Conservation (phyloP, 2,888 invertebrate species). For the Philonicus albiceps region DNA sequence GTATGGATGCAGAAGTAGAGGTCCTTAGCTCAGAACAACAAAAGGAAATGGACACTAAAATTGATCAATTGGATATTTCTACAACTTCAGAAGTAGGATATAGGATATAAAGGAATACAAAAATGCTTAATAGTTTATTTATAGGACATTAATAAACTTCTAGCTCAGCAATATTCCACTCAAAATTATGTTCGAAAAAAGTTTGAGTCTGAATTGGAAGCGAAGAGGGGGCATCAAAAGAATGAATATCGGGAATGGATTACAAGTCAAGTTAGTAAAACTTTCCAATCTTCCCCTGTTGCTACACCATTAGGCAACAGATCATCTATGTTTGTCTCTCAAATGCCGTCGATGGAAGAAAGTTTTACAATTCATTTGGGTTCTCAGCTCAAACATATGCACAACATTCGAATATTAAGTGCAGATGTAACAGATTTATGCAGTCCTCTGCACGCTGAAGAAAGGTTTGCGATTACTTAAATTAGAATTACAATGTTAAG, state of each 20-base stretch:
- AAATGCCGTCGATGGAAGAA: conserved; percentile 76
- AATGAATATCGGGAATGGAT: conserved; percentile 90
- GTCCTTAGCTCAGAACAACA: conserved; percentile 80
- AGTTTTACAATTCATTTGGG: conserved; percentile 98
- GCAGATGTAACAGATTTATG: conserved; percentile 85
- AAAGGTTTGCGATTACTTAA: conserved; percentile 52
- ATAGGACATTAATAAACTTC: conserved; percentile 80
- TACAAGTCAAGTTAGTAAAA: conserved; percentile 64
- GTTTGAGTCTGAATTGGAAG: conserved; percentile 85
- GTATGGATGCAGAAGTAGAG: conserved; percentile 76
- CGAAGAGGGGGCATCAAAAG: conserved; percentile 83
- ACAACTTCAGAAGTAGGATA: conserved; percentile 67
- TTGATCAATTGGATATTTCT: conserved; percentile 78
- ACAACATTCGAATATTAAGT: conserved; percentile 92
- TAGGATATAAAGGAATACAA: not conserved
- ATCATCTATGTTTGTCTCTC: conserved; percentile 63
- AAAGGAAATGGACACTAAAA: conserved; percentile 87
- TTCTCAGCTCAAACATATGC: conserved; percentile 97
- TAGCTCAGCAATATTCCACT: conserved; percentile 81
- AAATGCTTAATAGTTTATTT: not conserved
- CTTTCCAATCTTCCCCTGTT: conserved; percentile 59
- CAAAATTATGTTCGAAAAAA: conserved; percentile 85
- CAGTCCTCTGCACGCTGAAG: conserved; percentile 65
- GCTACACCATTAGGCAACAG: conserved; percentile 60
- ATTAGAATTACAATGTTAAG: not conserved